These are phyloP conservation scores for Trichogramma dendrolimi DNA, from an alignment of 2,888 invertebrate genomes.

Conservation along the genomic window DNA sequence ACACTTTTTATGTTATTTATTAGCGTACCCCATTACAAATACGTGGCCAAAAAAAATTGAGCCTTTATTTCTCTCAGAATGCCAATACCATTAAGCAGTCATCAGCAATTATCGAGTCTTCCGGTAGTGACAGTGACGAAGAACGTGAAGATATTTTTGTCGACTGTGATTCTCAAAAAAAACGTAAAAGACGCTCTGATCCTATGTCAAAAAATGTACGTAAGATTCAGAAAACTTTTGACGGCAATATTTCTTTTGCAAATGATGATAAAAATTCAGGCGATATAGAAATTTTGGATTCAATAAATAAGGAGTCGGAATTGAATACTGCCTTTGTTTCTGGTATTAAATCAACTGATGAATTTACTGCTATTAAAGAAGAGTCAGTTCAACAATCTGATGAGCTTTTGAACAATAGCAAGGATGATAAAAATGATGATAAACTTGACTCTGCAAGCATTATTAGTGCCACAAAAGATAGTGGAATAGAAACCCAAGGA, in stretches of 20 bases:
- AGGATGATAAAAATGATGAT: neutral
- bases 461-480: conserved; percentile 12
- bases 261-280: conserved; percentile 9
- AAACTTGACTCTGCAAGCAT: neutral
- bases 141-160: conserved; percentile 1
- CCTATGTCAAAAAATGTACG: conserved; percentile 5
- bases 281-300: neutral
- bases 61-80: conserved; percentile 18
- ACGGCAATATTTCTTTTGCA: conserved; percentile 11
- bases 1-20: neutral
- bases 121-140: conserved; percentile 10
- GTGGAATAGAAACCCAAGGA: conserved; percentile 13
- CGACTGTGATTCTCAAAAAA: conserved; percentile 13
- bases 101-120: conserved; percentile 7
- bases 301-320: too few relatives aligned
- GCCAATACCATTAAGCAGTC: conserved; percentile 5
- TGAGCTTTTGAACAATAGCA: too few relatives aligned
- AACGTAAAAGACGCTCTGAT: conserved; percentile 17
- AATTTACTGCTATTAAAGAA: too few relatives aligned
- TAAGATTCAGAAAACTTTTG: conserved; percentile 24
- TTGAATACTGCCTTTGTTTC: too few relatives aligned
- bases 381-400: neutral
- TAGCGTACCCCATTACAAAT: conserved; percentile 24
- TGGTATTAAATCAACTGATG: too few relatives aligned
- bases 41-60: conserved; percentile 12